Evolutionary conservation across 2,888 invertebrate genomes (phyloP), one percentile per base, ranked within the genome.

Genomic region (Drosophila neutralis): DNA sequence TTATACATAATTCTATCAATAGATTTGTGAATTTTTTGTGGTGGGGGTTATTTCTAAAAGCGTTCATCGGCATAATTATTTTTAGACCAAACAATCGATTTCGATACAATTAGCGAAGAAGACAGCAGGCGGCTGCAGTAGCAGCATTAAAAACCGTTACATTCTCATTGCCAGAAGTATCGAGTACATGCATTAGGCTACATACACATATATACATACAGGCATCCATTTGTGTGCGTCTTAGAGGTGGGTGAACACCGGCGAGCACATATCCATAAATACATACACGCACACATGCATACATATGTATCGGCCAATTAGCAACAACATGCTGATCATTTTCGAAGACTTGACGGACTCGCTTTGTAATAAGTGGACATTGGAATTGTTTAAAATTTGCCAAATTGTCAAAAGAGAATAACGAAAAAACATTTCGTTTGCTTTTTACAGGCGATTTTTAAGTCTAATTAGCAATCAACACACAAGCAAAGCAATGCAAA

Each of bases 21-120:
- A 49, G 54, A n/a, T 56, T 18, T 63, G 54, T 68, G 56, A 29
- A n/a, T 31, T 31, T 53, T 61, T 68, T 68, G 58, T 75, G 45
- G 70, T 57, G 79, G 57, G 69, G 64, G 65, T 63, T 68, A 77
- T 72, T 76, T 88, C 87, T 86, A 88, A 89, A 88, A 88, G 78
- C 69, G 89, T 83, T 88, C 87, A 84, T 89, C 88, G 84, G 73
- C 69, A 73, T 49, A 61, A 59, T 73, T 88, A 90, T 85, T 82
- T 90, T 80, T 88, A 83, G 90, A 70, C 78, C 87, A 89, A 89
- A 89, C 87, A 87, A 87, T 86, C 73, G 77, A 83, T 87, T 87
- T 79, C 65, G 66, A 77, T 83, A 86, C 80, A 87, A 83, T 74
- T 73, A 80, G 83, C 70, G 56, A 35, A 38, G 38, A 18, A 38